Evolutionary conservation across 2,113 vertebrate species (phyloP).

Genomic region (Neopipo cinnamomea): DNA sequence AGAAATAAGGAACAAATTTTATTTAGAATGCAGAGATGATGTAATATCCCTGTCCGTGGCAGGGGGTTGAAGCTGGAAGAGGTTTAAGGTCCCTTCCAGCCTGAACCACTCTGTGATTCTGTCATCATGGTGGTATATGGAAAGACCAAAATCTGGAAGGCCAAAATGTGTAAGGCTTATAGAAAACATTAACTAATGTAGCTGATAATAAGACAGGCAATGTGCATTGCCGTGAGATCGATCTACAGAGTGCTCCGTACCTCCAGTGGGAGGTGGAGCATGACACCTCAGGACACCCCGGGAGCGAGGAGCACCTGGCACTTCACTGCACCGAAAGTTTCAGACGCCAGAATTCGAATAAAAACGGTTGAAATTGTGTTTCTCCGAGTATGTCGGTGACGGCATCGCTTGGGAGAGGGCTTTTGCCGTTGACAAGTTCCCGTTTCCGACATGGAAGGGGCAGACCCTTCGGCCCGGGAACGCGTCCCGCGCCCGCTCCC

Average conservation of each 20-base stretch:
- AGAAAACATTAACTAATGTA: no score
- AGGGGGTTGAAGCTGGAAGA: neutral
- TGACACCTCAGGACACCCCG: fast-evolving
- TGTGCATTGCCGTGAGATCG: fast-evolving
- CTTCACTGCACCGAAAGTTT: fast-evolving
- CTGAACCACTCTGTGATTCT: neutral
- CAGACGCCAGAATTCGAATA: fast-evolving
- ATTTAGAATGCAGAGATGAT: neutral
- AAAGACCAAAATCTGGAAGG: neutral
- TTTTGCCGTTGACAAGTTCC: fast-evolving
- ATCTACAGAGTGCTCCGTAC: fast-evolving
- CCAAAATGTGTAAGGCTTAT: fast-evolving
- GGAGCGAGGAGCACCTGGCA: fast-evolving
- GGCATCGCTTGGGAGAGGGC: neutral
- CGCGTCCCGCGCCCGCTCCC: neutral
- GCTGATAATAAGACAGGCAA: fast-evolving
- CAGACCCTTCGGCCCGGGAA: neutral
- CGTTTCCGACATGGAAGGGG: fast-evolving
- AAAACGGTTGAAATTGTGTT: fast-evolving
- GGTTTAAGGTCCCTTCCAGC: neutral
- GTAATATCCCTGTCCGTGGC: neutral
- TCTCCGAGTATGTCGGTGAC: fast-evolving
- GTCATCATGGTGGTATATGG: neutral
- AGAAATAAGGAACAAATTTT: neutral
- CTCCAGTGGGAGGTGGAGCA: fast-evolving